Base-by-base conservation (phyloP, 2,888 invertebrate species). In the Pandemis corylana region DNA sequence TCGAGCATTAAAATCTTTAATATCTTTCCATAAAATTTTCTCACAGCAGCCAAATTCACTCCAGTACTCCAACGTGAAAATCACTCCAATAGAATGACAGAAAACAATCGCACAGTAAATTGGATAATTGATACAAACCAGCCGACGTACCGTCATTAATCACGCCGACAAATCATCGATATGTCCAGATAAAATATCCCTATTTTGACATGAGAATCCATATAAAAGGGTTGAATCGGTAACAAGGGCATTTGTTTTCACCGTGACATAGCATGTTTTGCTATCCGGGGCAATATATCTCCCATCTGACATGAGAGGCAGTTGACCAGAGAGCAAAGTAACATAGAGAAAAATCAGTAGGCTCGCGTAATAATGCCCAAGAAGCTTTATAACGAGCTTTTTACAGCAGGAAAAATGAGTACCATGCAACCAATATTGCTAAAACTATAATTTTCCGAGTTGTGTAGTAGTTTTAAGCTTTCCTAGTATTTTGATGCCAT, bases 41-140 rank as follows among this genome's bases (percentile, higher is more conserved):
- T 10, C 51, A 67, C 41, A 67, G 53, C 9, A 6, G 7, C n/a
- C 12, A 13, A 49, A 51, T 59, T 42, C 15, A 62, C 53, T 76
- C 69, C 76, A 76, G 78, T 72, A 77, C 76, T 80, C 76, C 77
- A 77, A 85, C 85, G 87, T 83, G 83, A 82, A 84, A 84, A 78
- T 77, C 82, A 82, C 41, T 64, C 15, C 63, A 70, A 70, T 63
- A 42, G 62, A 69, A 75, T 81, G 80, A 79, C 80, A 84, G 84
- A 86, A 86, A 85, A 85, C 84, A 86, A 87, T 86, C 80, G 81
- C 80, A 85, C 82, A 83, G 84, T 85, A 85, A 87, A 87, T 87
- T 82, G 77, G 84, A 87, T 88, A 87, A 90, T 90, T 89, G 87
- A 87, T 86, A 85, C 83, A 83, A 85, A 87, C 86, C 86, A 81